phyloP scores from a whole-genome alignment of 2,797 vertebrate species.

The Tauraco hartlaubi region DNA sequence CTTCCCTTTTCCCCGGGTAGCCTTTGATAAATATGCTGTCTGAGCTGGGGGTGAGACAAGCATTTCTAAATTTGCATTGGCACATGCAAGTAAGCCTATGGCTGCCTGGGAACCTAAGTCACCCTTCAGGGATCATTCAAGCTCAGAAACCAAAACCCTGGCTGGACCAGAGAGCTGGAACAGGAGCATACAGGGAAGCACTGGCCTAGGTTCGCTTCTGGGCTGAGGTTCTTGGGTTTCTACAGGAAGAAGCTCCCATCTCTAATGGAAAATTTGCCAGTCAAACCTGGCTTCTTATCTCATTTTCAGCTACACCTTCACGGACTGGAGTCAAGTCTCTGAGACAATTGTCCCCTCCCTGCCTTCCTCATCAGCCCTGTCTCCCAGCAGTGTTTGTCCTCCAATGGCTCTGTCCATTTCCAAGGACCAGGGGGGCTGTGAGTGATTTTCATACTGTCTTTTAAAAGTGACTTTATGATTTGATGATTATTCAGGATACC shows the following conservation, averaged over 20 bases:
- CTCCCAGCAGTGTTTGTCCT: not conserved
- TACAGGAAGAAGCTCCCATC: not conserved
- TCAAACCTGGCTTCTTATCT: not conserved
- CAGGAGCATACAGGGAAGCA: accelerated
- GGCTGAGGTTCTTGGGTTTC: not conserved
- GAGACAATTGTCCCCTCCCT: not conserved
- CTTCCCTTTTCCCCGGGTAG: not conserved
- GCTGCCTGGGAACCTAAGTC: not conserved
- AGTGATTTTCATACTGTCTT: not conserved
- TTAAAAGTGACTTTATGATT: not conserved
- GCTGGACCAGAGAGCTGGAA: not conserved
- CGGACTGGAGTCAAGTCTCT: not conserved
- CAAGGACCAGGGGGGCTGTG: not conserved
- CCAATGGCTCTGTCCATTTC: not conserved
- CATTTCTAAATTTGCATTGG: not conserved
- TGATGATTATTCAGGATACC: not conserved
- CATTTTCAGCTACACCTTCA: not conserved
- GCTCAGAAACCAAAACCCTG: not conserved
- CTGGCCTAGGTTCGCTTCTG: not conserved
- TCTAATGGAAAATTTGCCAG: not conserved
- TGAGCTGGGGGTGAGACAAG: not conserved
- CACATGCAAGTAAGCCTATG: not conserved
- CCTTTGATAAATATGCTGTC: not conserved
- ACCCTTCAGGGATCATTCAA: not conserved
- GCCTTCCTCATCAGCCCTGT: not conserved